Evolutionary conservation across 1,140 invertebrate species (phyloP).

Genomic region (Paralvinella palmiformis): DNA sequence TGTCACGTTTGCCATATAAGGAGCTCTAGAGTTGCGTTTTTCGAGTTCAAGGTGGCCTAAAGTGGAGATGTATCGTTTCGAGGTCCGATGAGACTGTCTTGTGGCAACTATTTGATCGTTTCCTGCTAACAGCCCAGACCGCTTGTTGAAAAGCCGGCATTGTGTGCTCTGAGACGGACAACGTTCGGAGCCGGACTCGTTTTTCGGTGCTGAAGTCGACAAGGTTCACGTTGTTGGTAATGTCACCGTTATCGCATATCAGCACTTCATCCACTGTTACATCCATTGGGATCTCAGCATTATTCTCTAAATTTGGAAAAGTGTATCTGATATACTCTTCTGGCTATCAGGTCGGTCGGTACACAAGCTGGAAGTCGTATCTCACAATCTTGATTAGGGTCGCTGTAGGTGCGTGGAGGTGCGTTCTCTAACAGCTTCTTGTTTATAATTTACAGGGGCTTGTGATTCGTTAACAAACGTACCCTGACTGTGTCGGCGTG

Average conservation of each 20-base stretch:
- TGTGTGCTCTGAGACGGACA: background rate
- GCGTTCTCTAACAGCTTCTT: background rate
- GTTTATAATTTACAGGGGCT: background rate
- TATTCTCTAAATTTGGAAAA: conserved; percentile 31
- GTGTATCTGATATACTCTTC: background rate
- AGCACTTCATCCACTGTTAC: background rate
- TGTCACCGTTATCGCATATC: background rate
- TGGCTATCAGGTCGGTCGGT: background rate
- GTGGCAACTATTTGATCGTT: background rate
- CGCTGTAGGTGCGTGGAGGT: conserved; percentile 3
- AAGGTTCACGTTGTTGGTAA: background rate
- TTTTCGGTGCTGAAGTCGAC: conserved; percentile 4
- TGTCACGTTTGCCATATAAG: too few relatives aligned
- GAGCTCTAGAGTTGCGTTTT: too few relatives aligned
- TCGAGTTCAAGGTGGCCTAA: too few relatives aligned
- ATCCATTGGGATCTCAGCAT: conserved; percentile 33
- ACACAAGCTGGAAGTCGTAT: background rate
- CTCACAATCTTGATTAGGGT: background rate
- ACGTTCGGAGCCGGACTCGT: background rate
- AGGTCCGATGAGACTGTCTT: too few relatives aligned
- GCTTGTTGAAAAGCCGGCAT: background rate
- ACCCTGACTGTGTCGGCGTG: conserved; percentile 1
- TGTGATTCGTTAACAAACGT: background rate
- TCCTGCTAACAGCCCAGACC: background rate
- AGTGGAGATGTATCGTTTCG: too few relatives aligned